Percentiles rank a stretch among this genome's conserved stretches.
Conservation (phyloP, 2,113 vertebrate species). For the Cnemophilus loriae region DNA sequence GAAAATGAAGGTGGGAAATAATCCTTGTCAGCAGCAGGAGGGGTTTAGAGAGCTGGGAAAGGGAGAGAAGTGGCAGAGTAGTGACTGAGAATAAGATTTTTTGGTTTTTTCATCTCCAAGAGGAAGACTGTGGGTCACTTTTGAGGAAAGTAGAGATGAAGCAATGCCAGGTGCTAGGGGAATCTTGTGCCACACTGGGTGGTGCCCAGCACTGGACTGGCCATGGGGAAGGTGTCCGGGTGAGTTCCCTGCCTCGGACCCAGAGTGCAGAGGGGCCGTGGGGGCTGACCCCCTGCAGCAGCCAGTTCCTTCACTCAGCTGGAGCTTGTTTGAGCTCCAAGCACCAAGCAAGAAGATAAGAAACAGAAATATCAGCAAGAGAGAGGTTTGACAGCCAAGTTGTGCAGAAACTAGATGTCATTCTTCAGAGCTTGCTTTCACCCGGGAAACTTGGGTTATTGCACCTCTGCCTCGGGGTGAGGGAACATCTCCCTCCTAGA, state of each 20-base stretch:
- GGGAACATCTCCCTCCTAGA: neutral
- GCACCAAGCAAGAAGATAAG: constrained; percentile 10
- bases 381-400: constrained; percentile 29
- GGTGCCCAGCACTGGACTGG: accelerated
- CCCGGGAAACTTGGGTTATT: neutral
- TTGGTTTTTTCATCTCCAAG: neutral
- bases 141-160: neutral
- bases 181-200: accelerated
- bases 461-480: neutral
- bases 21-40: neutral
- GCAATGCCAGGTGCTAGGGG: neutral
- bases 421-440: neutral
- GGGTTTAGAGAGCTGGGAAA: neutral
- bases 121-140: neutral
- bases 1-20: constrained; percentile 29
- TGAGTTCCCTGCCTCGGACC: neutral
- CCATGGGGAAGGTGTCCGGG: accelerated
- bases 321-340: neutral
- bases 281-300: neutral
- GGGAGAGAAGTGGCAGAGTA: neutral
- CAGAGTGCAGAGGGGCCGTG: accelerated
- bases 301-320: neutral
- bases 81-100: neutral
- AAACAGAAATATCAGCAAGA: constrained; percentile 36
- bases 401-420: constrained; percentile 39